These are phyloP conservation scores for Ceramica pisi DNA, from an alignment of 2,888 invertebrate species.

Conservation along the genomic window DNA sequence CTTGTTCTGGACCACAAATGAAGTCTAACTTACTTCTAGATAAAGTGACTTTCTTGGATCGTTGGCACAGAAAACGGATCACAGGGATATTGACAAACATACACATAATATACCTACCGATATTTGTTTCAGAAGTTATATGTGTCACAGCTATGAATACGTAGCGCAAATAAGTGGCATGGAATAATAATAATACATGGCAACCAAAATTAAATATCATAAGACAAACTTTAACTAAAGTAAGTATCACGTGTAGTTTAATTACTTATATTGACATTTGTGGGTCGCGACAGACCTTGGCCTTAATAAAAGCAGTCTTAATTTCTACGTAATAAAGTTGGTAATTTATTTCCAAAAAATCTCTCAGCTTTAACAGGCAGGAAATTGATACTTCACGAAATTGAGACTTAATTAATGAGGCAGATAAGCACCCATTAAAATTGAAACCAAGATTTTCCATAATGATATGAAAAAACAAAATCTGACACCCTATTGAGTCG, in stretches of 20 bases:
- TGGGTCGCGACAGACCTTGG: slow-evolving; percentile 5
- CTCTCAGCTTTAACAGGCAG: slow-evolving; percentile 35
- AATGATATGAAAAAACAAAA: slow-evolving; percentile 63
- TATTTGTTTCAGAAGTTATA: slow-evolving; percentile 5
- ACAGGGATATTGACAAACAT: slow-evolving; percentile 2
- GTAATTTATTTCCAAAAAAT: slow-evolving; percentile 33
- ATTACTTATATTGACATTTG: slow-evolving; percentile 15
- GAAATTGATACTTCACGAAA: slow-evolving; percentile 64
- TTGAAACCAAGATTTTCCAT: slow-evolving; percentile 52
- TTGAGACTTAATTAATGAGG: slow-evolving; percentile 61
- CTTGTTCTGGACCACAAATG: slow-evolving; percentile 24
- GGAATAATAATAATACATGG: no score
- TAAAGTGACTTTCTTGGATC: slow-evolving; percentile 12
- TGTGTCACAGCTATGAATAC: slow-evolving; percentile 1
- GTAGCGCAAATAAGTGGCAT: slow-evolving; percentile 13
- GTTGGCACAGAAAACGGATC: slow-evolving; percentile 5
- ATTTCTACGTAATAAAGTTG: slow-evolving; percentile 25
- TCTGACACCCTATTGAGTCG: slow-evolving; percentile 54
- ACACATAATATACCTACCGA: not conserved
- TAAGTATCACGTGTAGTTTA: slow-evolving; percentile 13
- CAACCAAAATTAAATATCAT: slow-evolving; percentile 12
- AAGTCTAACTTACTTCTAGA: slow-evolving; percentile 24
- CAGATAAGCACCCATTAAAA: slow-evolving; percentile 62
- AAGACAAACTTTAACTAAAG: slow-evolving; percentile 17
- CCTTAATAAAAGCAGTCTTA: slow-evolving; percentile 22